Base-by-base conservation (phyloP, 1,140 invertebrate species). In the Pinna nobilis region DNA sequence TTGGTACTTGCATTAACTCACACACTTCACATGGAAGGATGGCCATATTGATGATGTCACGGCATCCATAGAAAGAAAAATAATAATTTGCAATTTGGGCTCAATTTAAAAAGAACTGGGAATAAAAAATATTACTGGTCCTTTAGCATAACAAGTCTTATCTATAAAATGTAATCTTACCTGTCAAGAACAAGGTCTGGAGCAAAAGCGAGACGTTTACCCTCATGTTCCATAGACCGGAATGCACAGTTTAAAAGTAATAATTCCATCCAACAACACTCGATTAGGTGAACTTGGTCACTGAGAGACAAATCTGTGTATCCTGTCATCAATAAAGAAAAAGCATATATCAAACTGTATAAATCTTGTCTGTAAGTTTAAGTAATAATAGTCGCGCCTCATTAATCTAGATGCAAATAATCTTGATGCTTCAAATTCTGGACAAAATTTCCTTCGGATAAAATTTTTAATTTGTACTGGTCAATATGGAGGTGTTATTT, bases 261-360 rank as follows among this genome's bases (percentile, higher is more conserved):
- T 30, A 87, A 67, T 64, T 88, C 86, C 84, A 87, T 86, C 86
- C 86, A 88, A 59, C 85, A 85, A 49, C 84, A 84, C 53, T 87
- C 85, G 18, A 88, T 85, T 25, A 88, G 72, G 68, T 88, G 86
- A 5, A 88, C 83, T 53, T 86, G 84, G 65, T 87, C 85, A 71
- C 79, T 80, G 23, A 88, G 72, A 44, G 82, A 81, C 44, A 88
- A 63, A 59, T 85, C 84, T 63, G 81, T 82, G 61, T 88, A 88
- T 20, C 85, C 86, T 87, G 71, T 32, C 2, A n/a, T n/a, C n/a
- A 35, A 18, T 9, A 33, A 4, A 59, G 5, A 15, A n/a, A 35
- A 57, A 18, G 35, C 7, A 18, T 33, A 13, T 57, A 13, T 11
- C 20, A 47, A 3, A 3, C 15, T 20, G 15, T 18, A 47, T 20